Evolutionary conservation across 2,888 invertebrate genomes (phyloP), one percentile per base, ranked within the genome.

Genomic region (Hesperia comma): DNA sequence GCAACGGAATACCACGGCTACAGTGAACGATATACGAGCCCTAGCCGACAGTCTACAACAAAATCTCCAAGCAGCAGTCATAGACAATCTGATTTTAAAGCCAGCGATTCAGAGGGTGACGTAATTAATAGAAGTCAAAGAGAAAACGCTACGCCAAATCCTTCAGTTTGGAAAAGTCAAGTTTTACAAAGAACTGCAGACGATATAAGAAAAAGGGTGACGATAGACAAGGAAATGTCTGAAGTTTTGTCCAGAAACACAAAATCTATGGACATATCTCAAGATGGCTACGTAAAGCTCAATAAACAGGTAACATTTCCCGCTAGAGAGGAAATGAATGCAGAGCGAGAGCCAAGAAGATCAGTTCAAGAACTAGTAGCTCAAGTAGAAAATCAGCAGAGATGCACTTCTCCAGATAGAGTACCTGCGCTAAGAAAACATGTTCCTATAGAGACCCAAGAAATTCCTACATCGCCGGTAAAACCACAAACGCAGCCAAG

Each of bases 291-390:
- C 69, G 89, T 93, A 0, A 92, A 87, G 73, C 81, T 93, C 37
- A 83, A 86, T 26, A 92, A 92, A 73, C 92, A 92, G 74, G 74
- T 75, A 3, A 84, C 73, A 61, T 83, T 83, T 71, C 71, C 74
- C 7, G 19, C 63, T 6, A 74, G 74, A 62, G 81, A 80, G 61
- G 84, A 84, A 26, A 80, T 71, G 49, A 73, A 73, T 49, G 74
- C 82, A 21, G 85, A 82, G 60, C 86, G 86, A 69, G 87, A 87
- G 60, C 88, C 88, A 2, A 87, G 94, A 54, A 94, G 91, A 72
- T 93, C 94, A 0, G 95, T 95, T 0, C 95, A 94, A 75, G 95
- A 95, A 77, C 82, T 95, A 73, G 94, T 95, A 26, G 95, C 94
- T 1, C 92, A 93, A 78, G 94, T 94, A 10, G 95, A 95, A 79